phyloP scores from a whole-genome alignment of 2,113 vertebrate genomes.

The Marmota flaviventris region DNA sequence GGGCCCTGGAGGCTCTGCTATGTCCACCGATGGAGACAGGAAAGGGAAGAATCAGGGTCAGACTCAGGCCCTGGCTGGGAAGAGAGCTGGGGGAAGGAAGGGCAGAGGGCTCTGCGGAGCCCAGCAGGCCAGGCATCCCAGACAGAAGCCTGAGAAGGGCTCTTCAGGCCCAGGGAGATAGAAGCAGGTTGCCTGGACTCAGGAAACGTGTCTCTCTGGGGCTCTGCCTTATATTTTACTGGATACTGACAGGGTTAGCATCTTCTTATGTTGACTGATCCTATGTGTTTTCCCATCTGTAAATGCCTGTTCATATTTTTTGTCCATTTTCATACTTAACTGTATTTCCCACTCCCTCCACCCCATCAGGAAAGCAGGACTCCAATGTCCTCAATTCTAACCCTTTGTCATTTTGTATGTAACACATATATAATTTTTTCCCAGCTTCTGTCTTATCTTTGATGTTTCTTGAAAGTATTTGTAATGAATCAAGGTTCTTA shows the following conservation, averaged over 20 bases:
- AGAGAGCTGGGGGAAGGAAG: not conserved
- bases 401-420: not conserved
- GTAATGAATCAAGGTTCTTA: not conserved
- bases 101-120: not conserved
- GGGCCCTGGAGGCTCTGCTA: not conserved
- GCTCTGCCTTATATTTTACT: not conserved
- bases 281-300: not conserved
- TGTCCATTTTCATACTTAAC: not conserved
- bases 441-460: conserved; percentile 19
- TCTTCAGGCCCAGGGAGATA: not conserved
- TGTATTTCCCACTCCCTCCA: not conserved
- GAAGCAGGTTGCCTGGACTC: not conserved
- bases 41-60: not conserved
- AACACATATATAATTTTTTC: not conserved
- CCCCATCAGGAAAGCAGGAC: not conserved
- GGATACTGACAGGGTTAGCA: not conserved
- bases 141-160: not conserved
- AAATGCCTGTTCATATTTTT: not conserved
- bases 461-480: not conserved
- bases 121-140: not conserved
- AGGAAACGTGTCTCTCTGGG: not conserved
- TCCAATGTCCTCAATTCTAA: not conserved
- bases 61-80: not conserved
- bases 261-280: not conserved
- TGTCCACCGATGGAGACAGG: not conserved